Base-by-base conservation (phyloP, 2,888 invertebrate genomes). In the Hirtodrosophila alboralis region DNA sequence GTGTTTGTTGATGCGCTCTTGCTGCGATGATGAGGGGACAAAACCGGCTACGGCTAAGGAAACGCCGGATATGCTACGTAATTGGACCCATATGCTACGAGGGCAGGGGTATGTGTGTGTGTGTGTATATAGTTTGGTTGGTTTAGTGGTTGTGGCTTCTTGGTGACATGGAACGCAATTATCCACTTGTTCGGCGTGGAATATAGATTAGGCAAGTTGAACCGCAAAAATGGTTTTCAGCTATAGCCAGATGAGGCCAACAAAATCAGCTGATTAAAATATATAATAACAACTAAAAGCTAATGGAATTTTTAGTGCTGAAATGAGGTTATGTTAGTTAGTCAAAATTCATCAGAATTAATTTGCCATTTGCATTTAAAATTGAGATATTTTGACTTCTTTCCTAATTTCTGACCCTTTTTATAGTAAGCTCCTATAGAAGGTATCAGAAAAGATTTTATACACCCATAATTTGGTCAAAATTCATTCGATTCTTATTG, bases 1-100 rank as follows among this genome's bases (percentile, higher is more conserved):
- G 75, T 81, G 85, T 81, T 84, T 84, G 79, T 76, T 84, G 83
- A 84, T 81, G 81, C 70, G 75, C 67, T 69, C 60, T 26, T 56
- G 59, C 44, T 41, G 34, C 47, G 33, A 47, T 31, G 54, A 57
- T 41, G 53, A 63, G 49, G 38, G 23, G n/a, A n/a, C 27, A 7
- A n/a, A 26, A 9, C 3, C 28, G 13, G n/a, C 41, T 23, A 21
- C 34, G 40, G 38, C 60, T 28, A 68, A 59, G 67, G 38, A 56
- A 65, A 54, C 40, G 69, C 75, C 81, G 79, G 84, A 80, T 77
- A 59, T 77, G 81, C 79, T 80, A 69, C 75, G 81, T 81, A 84
- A 81, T 84, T 84, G 84, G 83, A 81, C 72, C 75, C 81, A 81
- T 81, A 81, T 81, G 81, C 74, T 81, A 38, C 26, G 43, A 40